Percentiles rank a stretch among this genome's conserved stretches.
phyloP scores from a whole-genome alignment of 2,888 invertebrate species.

The Andrena flavipes region DNA sequence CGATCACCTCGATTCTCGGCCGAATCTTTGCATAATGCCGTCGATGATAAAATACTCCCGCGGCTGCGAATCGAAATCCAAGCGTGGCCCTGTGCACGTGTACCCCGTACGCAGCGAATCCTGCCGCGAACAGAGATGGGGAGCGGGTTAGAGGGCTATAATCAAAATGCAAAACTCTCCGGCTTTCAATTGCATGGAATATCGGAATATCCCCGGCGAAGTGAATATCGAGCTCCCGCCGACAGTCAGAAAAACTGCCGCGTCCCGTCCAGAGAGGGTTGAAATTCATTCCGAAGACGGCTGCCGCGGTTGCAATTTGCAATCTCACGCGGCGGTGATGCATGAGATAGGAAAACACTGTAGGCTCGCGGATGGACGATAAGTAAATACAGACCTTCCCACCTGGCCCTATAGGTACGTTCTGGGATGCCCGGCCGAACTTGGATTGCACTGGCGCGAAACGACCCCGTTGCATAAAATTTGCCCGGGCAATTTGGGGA shows the following conservation, averaged over 20 bases:
- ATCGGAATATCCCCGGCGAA: slow-evolving; percentile 54
- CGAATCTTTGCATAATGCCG: slow-evolving; percentile 52
- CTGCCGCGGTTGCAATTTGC: slow-evolving; percentile 15
- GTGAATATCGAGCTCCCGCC: slow-evolving; percentile 52
- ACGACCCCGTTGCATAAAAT: slow-evolving; percentile 42
- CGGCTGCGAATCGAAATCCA: slow-evolving; percentile 47
- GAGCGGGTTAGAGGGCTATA: slow-evolving; percentile 2
- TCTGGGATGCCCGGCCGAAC: slow-evolving; percentile 4
- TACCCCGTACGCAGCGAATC: slow-evolving; percentile 16
- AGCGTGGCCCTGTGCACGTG: neutral
- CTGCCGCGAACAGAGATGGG: neutral
- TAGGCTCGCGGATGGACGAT: neutral
- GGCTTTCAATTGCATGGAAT: slow-evolving; percentile 61
- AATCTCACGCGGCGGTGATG: neutral
- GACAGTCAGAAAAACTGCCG: slow-evolving; percentile 34
- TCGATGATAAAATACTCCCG: slow-evolving; percentile 45
- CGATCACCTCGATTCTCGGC: slow-evolving; percentile 27
- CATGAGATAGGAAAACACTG: neutral
- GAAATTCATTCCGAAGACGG: slow-evolving; percentile 36
- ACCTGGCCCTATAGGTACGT: neutral
- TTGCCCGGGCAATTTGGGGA: slow-evolving; percentile 39
- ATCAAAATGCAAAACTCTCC: slow-evolving; percentile 64
- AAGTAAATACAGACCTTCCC: neutral
- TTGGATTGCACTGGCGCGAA: slow-evolving; percentile 10
- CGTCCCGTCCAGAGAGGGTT: neutral